phyloP scores from a whole-genome alignment of 2,797 vertebrate genomes.

The Amniataba percoides region DNA sequence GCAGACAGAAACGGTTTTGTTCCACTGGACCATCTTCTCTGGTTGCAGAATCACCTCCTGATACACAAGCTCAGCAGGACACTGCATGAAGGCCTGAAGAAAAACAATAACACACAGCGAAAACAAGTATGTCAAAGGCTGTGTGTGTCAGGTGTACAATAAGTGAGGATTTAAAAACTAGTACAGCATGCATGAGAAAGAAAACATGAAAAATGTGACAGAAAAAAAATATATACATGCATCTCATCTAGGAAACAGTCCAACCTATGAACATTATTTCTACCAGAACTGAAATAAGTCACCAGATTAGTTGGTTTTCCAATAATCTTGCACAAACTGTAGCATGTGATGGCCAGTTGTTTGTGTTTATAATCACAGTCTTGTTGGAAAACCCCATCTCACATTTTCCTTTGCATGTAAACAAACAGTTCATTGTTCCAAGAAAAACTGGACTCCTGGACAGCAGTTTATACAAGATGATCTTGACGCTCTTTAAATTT shows the following conservation, averaged over 20 bases:
- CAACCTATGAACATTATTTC: background rate
- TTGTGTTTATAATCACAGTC: background rate
- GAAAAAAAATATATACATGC: background rate
- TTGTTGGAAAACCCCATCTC: conserved; percentile 6
- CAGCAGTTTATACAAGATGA: background rate
- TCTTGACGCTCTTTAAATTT: background rate
- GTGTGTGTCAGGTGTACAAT: background rate
- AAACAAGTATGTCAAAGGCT: background rate
- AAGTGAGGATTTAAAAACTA: background rate
- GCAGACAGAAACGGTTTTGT: conserved; percentile 92
- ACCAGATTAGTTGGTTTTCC: background rate
- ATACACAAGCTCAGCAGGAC: conserved; percentile 93
- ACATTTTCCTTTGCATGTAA: conserved; percentile 1
- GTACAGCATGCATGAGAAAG: background rate
- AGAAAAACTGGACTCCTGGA: too few relatives aligned
- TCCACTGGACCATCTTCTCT: conserved; percentile 97
- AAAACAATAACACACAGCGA: background rate
- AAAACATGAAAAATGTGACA: background rate
- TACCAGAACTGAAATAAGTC: background rate
- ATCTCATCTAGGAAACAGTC: background rate
- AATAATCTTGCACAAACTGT: background rate
- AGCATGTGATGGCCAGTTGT: background rate
- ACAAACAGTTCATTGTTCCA: background rate
- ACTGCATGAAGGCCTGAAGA: conserved; percentile 92
- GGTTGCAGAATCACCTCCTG: conserved; percentile 97